Evolutionary conservation across 1,140 invertebrate genomes (phyloP).

Genomic region (Teleopsis dalmanni): DNA sequence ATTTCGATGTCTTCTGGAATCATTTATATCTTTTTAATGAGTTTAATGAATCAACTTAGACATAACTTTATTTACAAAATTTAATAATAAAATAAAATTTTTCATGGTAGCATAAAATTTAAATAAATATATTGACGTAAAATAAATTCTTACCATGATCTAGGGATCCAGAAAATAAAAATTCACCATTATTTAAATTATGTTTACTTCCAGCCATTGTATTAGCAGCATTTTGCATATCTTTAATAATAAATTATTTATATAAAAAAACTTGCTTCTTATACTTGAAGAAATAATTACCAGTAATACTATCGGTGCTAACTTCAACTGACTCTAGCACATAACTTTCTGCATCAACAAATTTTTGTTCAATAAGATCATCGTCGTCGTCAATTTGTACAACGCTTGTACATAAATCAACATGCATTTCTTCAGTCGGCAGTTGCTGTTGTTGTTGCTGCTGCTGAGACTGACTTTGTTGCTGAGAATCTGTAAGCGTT

Average conservation of each 20-base stretch:
- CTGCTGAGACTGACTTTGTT: slow-evolving; percentile 10
- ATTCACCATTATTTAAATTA: slow-evolving; percentile 17
- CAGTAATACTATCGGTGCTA: slow-evolving; percentile 15
- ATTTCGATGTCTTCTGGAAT: too few relatives aligned
- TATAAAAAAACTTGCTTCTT: neutral
- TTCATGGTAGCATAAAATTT: neutral
- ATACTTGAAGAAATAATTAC: slow-evolving; percentile 5
- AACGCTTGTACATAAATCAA: slow-evolving; percentile 9
- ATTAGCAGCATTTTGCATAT: neutral
- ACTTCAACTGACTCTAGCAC: slow-evolving; percentile 38
- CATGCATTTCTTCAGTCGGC: neutral
- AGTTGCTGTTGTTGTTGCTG: slow-evolving; percentile 15
- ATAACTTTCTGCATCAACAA: slow-evolving; percentile 46
- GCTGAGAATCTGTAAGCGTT: slow-evolving; percentile 12
- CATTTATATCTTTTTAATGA: too few relatives aligned
- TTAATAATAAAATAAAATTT: neutral
- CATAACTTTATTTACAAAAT: too few relatives aligned
- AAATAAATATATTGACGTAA: neutral
- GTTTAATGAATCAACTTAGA: too few relatives aligned
- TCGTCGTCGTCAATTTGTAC: slow-evolving; percentile 26
- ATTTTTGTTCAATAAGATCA: slow-evolving; percentile 41
- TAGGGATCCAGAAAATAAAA: slow-evolving; percentile 32
- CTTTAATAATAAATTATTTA: neutral
- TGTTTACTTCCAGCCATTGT: neutral
- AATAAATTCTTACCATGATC: slow-evolving; percentile 29